Evolutionary conservation across 2,888 invertebrate genomes (phyloP).

Genomic region (Xylophagus ater): DNA sequence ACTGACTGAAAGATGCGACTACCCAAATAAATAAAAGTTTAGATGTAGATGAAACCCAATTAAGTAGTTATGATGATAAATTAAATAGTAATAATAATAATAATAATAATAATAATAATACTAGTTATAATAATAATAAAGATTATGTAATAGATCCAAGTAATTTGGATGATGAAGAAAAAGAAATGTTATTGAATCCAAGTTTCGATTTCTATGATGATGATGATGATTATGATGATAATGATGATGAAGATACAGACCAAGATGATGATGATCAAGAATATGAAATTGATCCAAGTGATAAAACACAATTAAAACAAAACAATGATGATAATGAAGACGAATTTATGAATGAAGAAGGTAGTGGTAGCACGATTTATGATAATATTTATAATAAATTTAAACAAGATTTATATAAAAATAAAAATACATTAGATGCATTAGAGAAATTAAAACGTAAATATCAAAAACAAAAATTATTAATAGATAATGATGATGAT

Average conservation of each 20-base stretch:
- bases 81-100: constrained; percentile 21
- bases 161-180: constrained; percentile 4
- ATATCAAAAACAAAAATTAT: constrained; percentile 28
- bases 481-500: constrained; percentile 35
- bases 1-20: constrained; percentile 57
- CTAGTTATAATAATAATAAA: constrained; percentile 15
- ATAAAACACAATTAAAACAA: too few species aligned
- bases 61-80: constrained; percentile 27
- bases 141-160: background rate
- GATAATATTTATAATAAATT: constrained; percentile 15
- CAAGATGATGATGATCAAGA: constrained; percentile 11
- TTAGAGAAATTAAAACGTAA: constrained; percentile 23
- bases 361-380: constrained; percentile 28
- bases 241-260: constrained; percentile 22
- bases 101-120: constrained; percentile 17
- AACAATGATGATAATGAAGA: background rate
- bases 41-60: constrained; percentile 34
- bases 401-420: constrained; percentile 22
- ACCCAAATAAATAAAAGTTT: constrained; percentile 40
- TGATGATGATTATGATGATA: constrained; percentile 21
- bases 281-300: background rate
- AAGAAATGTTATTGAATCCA: constrained; percentile 25
- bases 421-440: constrained; percentile 27
- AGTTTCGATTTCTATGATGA: constrained; percentile 25
- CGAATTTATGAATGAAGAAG: constrained; percentile 32